phyloP scores from a whole-genome alignment of 2,113 vertebrate species.

The Nesoenas mayeri region DNA sequence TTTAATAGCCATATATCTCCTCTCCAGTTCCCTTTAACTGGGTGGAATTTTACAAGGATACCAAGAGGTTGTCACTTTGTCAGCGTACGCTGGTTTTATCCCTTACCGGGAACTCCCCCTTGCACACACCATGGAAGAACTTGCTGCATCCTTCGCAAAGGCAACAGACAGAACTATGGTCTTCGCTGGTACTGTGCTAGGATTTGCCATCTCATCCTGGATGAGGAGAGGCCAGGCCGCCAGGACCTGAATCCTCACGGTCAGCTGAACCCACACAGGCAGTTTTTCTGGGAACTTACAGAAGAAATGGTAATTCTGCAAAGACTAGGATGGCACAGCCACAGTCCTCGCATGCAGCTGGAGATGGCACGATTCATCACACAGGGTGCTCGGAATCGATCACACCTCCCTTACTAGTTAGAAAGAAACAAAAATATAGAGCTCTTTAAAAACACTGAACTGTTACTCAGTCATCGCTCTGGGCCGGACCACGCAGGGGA shows the following conservation, averaged over 20 bases:
- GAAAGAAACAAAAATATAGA: background rate
- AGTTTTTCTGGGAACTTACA: background rate
- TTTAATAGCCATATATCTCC: conserved; percentile 64
- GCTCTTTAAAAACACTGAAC: background rate
- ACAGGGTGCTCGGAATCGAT: background rate
- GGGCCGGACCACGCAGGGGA: background rate
- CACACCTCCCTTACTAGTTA: background rate
- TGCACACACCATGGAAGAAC: background rate
- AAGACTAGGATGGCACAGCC: background rate
- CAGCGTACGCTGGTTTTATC: background rate
- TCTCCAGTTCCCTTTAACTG: conserved; percentile 24
- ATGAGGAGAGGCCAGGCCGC: background rate
- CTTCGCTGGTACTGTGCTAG: background rate
- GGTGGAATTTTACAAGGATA: conserved; percentile 22
- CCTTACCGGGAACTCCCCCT: background rate
- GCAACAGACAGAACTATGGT: accelerated
- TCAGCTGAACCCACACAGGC: background rate
- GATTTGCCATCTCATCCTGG: background rate
- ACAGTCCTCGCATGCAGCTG: background rate
- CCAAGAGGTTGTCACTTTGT: background rate
- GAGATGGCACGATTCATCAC: background rate
- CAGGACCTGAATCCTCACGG: background rate
- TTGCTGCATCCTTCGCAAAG: background rate
- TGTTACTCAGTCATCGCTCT: background rate
- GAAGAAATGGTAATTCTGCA: background rate